Conservation (phyloP, 2,888 invertebrate species). For the Tillus elongatus region DNA sequence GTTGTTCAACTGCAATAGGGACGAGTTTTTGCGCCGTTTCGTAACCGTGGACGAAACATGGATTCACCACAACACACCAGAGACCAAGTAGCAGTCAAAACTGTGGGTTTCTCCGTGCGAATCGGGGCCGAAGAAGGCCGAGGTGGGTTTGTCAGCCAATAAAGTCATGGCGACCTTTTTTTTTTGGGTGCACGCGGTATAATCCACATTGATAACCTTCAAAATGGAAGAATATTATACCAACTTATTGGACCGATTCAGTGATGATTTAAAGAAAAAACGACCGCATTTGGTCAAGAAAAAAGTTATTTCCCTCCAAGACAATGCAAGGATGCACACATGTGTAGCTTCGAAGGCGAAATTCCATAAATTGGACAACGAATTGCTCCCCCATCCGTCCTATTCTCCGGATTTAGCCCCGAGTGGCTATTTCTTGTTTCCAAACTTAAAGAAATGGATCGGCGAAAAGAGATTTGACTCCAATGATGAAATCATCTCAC, state of each 20-base stretch:
- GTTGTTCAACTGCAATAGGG: too few relatives aligned
- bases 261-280: neutral
- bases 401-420: too few relatives aligned
- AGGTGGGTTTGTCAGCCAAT: neutral
- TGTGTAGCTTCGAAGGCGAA: neutral
- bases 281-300: neutral
- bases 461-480: neutral
- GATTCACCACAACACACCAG: slow-evolving; percentile 1
- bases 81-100: slow-evolving; percentile 1
- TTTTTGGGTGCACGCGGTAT: too few relatives aligned
- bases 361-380: neutral
- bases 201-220: too few relatives aligned
- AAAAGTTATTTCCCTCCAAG: neutral
- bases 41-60: too few relatives aligned
- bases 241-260: neutral
- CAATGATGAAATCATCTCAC: slow-evolving; percentile 1
- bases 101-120: neutral
- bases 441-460: slow-evolving; percentile 2
- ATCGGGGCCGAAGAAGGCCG: neutral
- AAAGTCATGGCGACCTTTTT: slow-evolving; percentile 1
- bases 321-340: neutral
- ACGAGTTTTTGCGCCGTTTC: too few relatives aligned
- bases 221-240: neutral
- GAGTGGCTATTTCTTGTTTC: neutral
- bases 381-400: slow-evolving; percentile 1